Conservation (phyloP, 2,888 invertebrate genomes). For the Clivina fossor region DNA sequence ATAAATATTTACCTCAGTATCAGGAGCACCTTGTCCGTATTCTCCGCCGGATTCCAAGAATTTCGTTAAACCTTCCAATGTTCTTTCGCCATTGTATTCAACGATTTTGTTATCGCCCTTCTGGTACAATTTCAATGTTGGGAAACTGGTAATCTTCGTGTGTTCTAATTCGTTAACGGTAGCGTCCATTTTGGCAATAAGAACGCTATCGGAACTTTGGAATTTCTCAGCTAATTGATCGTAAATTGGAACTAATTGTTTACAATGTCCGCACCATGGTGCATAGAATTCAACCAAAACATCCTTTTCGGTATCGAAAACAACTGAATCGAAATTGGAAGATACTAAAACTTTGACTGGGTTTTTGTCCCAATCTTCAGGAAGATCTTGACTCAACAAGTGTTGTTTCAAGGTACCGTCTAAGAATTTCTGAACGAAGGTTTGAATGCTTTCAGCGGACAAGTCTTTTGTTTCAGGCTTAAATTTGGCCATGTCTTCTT, state of each 20-base stretch:
- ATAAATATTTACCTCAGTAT: constrained; percentile 52
- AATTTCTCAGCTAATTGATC: constrained; percentile 94
- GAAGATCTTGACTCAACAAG: constrained; percentile 89
- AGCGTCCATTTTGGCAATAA: constrained; percentile 98
- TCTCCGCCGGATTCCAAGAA: constrained; percentile 92
- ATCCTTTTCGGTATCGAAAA: constrained; percentile 80
- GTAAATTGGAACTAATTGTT: constrained; percentile 95
- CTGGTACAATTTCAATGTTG: constrained; percentile 91
- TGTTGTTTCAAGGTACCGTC: constrained; percentile 95
- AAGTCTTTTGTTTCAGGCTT: constrained; percentile 82
- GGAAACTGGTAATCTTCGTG: constrained; percentile 92
- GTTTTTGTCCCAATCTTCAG: constrained; percentile 95
- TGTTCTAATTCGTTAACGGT: constrained; percentile 97
- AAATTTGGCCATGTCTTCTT: constrained; percentile 97
- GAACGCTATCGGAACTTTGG: constrained; percentile 75
- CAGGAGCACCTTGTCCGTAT: constrained; percentile 69
- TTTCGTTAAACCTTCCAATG: constrained; percentile 87
- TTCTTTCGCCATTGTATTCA: constrained; percentile 95
- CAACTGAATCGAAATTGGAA: constrained; percentile 94
- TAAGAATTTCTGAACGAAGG: constrained; percentile 87
- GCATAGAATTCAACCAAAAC: constrained; percentile 99
- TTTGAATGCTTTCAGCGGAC: constrained; percentile 66
- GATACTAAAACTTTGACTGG: constrained; percentile 93
- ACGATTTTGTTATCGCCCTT: constrained; percentile 85
- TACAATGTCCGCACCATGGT: constrained; percentile 99